These are phyloP conservation scores for Campylorhamphus procurvoides DNA, from an alignment of 2,113 vertebrate species.

Conservation along the genomic window DNA sequence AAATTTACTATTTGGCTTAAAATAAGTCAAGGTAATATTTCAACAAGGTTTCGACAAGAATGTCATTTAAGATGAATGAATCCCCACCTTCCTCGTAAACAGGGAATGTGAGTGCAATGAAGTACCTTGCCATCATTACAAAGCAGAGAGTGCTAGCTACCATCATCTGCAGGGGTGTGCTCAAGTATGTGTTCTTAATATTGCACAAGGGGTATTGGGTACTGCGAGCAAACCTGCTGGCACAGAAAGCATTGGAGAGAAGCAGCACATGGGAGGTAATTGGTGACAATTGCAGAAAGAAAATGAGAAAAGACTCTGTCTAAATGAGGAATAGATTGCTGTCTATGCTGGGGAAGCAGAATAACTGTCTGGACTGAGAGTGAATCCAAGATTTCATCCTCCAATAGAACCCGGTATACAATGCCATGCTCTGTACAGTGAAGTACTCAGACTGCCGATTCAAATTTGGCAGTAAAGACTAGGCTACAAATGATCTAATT, in stretches of 20 bases:
- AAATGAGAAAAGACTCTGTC: background rate
- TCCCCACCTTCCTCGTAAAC: background rate
- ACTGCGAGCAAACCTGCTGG: background rate
- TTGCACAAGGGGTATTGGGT: background rate
- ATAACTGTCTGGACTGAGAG: background rate
- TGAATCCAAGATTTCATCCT: conserved; percentile 34
- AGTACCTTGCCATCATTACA: background rate
- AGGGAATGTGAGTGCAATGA: background rate
- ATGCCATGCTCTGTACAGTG: background rate
- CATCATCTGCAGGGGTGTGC: background rate
- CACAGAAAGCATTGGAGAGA: background rate
- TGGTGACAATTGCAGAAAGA: background rate
- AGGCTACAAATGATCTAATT: conserved; percentile 73
- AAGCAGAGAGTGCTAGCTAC: background rate
- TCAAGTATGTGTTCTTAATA: background rate
- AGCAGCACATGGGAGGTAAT: background rate
- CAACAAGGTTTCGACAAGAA: background rate
- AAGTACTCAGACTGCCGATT: conserved; percentile 54
- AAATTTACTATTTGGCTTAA: background rate
- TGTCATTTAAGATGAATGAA: background rate
- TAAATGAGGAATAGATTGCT: background rate
- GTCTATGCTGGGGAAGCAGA: conserved; percentile 11
- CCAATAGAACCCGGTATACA: conserved; percentile 35
- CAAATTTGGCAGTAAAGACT: conserved; percentile 72
- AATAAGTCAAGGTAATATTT: background rate